Conservation (phyloP, 2,113 vertebrate genomes). For the Protomyctophum bolini region DNA sequence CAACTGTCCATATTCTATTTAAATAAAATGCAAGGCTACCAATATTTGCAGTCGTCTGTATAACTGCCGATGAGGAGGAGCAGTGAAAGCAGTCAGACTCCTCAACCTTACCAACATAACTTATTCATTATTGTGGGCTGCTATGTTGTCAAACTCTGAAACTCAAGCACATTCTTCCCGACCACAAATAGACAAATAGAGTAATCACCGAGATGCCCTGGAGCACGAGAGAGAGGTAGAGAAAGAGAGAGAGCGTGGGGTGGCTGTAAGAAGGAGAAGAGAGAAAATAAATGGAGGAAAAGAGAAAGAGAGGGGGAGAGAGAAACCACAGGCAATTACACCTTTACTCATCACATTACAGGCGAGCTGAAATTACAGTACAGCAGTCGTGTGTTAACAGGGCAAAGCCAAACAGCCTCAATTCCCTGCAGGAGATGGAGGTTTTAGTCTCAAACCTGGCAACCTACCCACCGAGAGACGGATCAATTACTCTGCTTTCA, state of each 20-base stretch:
- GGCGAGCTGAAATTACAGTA: constrained; percentile 56
- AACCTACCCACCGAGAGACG: constrained; percentile 27
- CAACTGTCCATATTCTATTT: too few relatives aligned
- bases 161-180: constrained; percentile 23
- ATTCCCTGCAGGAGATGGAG: constrained; percentile 35
- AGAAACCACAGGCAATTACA: constrained; percentile 58
- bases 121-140: constrained; percentile 1
- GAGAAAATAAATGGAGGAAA: background rate
- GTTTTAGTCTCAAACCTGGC: constrained; percentile 33
- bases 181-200: constrained; percentile 41
- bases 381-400: constrained; percentile 57
- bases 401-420: constrained; percentile 53
- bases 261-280: constrained; percentile 9
- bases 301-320: constrained; percentile 10
- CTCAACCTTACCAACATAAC: background rate
- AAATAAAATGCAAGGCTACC: background rate
- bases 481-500: constrained; percentile 50
- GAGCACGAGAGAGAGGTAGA: constrained; percentile 19
- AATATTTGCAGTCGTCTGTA: background rate
- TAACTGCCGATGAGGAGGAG: background rate
- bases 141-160: constrained; percentile 18
- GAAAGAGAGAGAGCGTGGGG: background rate
- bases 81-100: background rate
- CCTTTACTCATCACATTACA: constrained; percentile 62
- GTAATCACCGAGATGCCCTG: constrained; percentile 18